Percentiles rank a stretch among this genome's conserved stretches.
Conservation (phyloP, 2,888 invertebrate species). For the Ichneumoninae sp. region DNA sequence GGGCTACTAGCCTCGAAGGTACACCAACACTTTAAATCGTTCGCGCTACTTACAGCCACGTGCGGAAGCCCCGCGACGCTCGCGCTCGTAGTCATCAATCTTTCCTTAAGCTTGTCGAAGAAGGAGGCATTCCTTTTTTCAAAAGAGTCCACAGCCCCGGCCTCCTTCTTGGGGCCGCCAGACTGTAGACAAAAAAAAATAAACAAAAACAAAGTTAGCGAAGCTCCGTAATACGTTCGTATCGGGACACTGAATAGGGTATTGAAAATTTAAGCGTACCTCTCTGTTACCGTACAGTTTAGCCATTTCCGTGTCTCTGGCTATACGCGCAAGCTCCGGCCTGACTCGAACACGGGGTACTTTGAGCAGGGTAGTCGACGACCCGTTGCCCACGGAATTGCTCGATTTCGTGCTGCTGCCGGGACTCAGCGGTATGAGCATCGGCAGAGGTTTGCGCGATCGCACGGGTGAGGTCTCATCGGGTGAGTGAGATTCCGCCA, state of each 20-base stretch:
- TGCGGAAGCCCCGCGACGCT: constrained; percentile 87
- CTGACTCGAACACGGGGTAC: constrained; percentile 81
- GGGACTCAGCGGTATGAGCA: constrained; percentile 80
- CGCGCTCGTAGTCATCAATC: constrained; percentile 88
- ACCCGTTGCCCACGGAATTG: constrained; percentile 66
- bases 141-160: constrained; percentile 80
- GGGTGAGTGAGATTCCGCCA: constrained; percentile 78
- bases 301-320: constrained; percentile 80
- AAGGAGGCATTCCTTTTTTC: constrained; percentile 91
- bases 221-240: background rate
- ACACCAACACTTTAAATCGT: constrained; percentile 83
- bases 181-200: constrained; percentile 28
- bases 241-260: background rate
- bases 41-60: constrained; percentile 91
- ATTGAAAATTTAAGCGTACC: constrained; percentile 69
- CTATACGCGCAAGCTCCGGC: constrained; percentile 81
- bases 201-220: background rate
- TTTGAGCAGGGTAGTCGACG: constrained; percentile 76
- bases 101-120: constrained; percentile 93
- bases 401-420: constrained; percentile 68
- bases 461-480: constrained; percentile 68
- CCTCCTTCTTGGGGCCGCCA: constrained; percentile 72
- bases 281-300: constrained; percentile 79
- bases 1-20: constrained; percentile 80
- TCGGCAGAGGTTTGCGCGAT: constrained; percentile 79